phyloP scores from a whole-genome alignment of 2,797 vertebrate species.

The Lepus oiostolus region DNA sequence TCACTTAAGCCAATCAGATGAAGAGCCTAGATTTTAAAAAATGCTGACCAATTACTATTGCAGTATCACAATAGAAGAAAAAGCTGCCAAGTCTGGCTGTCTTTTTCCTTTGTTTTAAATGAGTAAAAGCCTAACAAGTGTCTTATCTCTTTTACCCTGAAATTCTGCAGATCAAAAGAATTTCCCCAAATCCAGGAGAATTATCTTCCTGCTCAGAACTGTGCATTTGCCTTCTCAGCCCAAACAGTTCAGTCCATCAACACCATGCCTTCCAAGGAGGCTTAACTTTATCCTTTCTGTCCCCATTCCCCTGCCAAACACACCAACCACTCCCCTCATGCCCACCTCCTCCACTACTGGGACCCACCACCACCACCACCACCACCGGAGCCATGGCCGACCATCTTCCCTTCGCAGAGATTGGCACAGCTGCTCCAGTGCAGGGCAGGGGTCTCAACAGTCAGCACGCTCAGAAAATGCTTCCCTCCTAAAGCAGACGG shows the following conservation, averaged over 20 bases:
- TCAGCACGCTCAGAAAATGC: conserved; percentile 33
- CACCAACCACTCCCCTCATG: background rate
- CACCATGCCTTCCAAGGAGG: conserved; percentile 10
- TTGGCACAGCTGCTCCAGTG: background rate
- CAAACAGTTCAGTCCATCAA: conserved; percentile 66
- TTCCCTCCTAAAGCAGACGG: conserved; percentile 52
- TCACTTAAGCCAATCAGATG: conserved; percentile 53
- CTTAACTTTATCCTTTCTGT: conserved; percentile 46
- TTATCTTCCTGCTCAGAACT: conserved; percentile 33
- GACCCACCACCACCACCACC: background rate
- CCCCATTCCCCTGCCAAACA: too few species aligned
- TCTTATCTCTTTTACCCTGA: conserved; percentile 33
- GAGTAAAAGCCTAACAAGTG: background rate
- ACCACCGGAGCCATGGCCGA: background rate
- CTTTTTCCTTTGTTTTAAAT: conserved; percentile 64
- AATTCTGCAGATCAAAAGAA: conserved; percentile 73
- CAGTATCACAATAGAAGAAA: conserved; percentile 54
- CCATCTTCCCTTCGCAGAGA: background rate
- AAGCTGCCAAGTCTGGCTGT: background rate
- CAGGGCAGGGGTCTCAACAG: background rate
- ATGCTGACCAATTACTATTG: conserved; percentile 62
- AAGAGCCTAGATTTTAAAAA: conserved; percentile 49
- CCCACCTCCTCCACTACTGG: background rate
- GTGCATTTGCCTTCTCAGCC: conserved; percentile 45
- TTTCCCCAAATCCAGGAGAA: conserved; percentile 68